Evolutionary conservation across 2,113 vertebrate species (phyloP).

Genomic region (Datnioides undecimradiatus): DNA sequence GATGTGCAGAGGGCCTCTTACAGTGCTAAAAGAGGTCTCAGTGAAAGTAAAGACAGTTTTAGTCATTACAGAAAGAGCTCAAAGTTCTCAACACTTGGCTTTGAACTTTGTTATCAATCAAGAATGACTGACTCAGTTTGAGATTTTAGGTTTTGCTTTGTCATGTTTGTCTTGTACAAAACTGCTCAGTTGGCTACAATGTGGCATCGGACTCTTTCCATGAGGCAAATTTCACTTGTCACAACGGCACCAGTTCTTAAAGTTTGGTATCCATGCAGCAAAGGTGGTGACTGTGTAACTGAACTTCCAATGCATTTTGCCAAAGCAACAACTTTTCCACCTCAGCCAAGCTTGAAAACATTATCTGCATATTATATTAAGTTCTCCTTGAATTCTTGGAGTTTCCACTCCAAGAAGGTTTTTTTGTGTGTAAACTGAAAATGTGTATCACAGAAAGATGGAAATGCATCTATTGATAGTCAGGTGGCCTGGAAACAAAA

Average conservation of each 20-base stretch:
- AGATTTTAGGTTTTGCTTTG: background rate
- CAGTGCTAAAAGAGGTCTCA: background rate
- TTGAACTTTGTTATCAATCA: background rate
- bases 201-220: background rate
- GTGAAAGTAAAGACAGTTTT: background rate
- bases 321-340: too few relatives aligned
- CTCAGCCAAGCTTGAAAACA: too few relatives aligned
- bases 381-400: too few relatives aligned
- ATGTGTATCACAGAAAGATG: too few relatives aligned
- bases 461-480: too few relatives aligned
- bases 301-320: too few relatives aligned
- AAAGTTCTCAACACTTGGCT: background rate
- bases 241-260: background rate
- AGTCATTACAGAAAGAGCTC: background rate
- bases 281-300: background rate
- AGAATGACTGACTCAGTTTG: too few relatives aligned
- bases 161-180: background rate
- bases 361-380: too few relatives aligned
- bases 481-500: too few relatives aligned
- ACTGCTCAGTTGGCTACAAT: background rate
- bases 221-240: background rate
- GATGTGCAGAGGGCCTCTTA: conserved; percentile 9
- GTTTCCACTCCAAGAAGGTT: too few relatives aligned
- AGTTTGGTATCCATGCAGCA: background rate
- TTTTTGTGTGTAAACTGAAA: background rate